These are phyloP conservation scores for Nothoprocta perdicaria DNA, from an alignment of 2,113 vertebrate species.

Conservation along the genomic window DNA sequence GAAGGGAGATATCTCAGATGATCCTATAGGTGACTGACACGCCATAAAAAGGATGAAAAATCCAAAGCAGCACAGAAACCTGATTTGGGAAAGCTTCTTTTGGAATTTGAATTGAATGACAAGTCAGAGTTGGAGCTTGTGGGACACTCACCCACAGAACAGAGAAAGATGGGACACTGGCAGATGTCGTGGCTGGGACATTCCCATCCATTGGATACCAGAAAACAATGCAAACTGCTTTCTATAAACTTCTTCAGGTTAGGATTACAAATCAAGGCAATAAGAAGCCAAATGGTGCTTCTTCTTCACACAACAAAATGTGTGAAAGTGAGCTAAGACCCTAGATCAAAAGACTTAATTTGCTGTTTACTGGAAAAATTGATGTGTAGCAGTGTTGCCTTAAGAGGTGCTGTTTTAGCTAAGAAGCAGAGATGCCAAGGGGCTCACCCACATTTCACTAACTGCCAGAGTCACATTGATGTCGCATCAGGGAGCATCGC, in stretches of 20 bases:
- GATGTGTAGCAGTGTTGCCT: accelerated
- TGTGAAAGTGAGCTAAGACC: not conserved
- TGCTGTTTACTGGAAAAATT: not conserved
- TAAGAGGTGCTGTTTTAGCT: accelerated
- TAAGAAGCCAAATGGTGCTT: not conserved
- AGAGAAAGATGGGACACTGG: not conserved
- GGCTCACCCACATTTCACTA: not conserved
- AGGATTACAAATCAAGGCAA: not conserved
- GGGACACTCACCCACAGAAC: not conserved
- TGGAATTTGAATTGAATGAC: not conserved
- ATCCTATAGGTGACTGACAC: not conserved
- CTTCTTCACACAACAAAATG: not conserved
- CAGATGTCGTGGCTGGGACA: accelerated
- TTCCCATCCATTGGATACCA: not conserved
- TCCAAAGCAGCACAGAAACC: not conserved
- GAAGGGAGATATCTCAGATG: not conserved
- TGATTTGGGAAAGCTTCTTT: not conserved
- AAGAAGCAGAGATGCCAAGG: not conserved
- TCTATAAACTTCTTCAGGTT: not conserved
- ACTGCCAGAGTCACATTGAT: accelerated
- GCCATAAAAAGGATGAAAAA: not conserved
- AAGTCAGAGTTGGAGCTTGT: not conserved
- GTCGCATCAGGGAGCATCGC: not conserved
- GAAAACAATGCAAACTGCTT: not conserved
- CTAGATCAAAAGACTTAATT: not conserved